These are phyloP conservation scores for Eutrigla gurnardus DNA, from an alignment of 2,797 vertebrate species.

Conservation along the genomic window DNA sequence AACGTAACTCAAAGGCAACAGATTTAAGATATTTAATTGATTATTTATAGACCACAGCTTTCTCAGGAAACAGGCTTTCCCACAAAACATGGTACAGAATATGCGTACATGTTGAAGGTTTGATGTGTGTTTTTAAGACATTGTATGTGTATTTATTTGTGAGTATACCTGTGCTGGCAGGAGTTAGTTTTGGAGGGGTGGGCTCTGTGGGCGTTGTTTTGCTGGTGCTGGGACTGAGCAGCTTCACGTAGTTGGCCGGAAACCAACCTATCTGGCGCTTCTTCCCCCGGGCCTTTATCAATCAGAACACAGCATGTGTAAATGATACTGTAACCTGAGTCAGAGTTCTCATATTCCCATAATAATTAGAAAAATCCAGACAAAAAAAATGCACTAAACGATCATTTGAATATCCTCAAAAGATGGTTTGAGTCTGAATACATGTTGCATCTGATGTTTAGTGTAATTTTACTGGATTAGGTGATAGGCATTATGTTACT, in stretches of 20 bases:
- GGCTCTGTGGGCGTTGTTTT: constrained; percentile 97
- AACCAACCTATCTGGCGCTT: constrained; percentile 99
- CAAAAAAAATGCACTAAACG: background rate
- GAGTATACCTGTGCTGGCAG: constrained; percentile 54
- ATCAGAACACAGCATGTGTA: constrained; percentile 35
- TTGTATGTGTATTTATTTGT: background rate
- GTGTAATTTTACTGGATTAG: background rate
- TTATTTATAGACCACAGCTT: background rate
- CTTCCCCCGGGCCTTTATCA: constrained; percentile 92
- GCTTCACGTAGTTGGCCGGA: constrained; percentile 98
- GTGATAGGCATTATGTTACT: background rate
- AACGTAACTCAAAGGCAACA: background rate
- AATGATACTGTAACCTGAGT: background rate
- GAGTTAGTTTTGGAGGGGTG: constrained; percentile 86
- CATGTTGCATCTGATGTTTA: background rate
- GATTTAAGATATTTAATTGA: no score
- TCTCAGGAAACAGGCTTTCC: background rate
- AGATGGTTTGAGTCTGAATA: background rate
- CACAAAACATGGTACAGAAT: background rate
- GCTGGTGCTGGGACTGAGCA: constrained; percentile 96
- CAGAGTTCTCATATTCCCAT: background rate
- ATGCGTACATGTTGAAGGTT: background rate
- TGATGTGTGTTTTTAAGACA: no score
- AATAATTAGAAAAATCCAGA: background rate
- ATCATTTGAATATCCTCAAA: no score